Conservation (phyloP, 2,113 vertebrate genomes). For the Mustela nigripes region DNA sequence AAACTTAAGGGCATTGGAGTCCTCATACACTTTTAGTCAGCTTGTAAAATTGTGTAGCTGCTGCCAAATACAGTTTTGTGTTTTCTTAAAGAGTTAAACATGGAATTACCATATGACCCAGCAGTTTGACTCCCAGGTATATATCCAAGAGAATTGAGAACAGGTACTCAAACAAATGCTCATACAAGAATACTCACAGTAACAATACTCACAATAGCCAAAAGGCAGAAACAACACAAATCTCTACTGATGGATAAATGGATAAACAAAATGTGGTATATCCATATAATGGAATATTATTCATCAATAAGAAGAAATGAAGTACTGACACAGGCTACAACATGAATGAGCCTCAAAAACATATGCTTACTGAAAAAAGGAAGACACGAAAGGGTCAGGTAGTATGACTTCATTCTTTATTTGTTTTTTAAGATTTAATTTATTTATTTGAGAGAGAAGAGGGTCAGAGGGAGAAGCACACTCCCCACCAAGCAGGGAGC, state of each 20-base stretch:
- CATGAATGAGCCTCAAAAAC: background rate
- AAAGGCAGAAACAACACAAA: background rate
- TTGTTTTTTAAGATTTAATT: too few relatives aligned
- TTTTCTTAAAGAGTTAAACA: conserved; percentile 12
- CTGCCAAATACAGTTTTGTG: background rate
- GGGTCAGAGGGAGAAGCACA: too few relatives aligned
- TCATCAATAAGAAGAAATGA: conserved; percentile 37
- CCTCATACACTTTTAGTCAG: background rate
- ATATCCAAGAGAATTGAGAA: conserved; percentile 29
- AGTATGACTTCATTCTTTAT: background rate
- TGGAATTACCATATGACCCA: background rate
- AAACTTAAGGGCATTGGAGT: background rate
- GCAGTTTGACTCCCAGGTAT: background rate
- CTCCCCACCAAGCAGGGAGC: too few relatives aligned
- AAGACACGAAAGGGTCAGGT: background rate
- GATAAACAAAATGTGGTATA: background rate
- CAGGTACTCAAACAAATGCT: conserved; percentile 3
- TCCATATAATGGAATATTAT: background rate
- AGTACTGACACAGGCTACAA: background rate
- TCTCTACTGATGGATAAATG: background rate
- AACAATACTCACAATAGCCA: background rate
- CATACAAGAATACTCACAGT: background rate
- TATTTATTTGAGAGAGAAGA: too few relatives aligned
- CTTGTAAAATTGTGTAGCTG: background rate
- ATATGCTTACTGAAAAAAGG: background rate